These are phyloP conservation scores for Geotrypetes seraphini DNA, from an alignment of 2,797 vertebrate species.

Conservation along the genomic window DNA sequence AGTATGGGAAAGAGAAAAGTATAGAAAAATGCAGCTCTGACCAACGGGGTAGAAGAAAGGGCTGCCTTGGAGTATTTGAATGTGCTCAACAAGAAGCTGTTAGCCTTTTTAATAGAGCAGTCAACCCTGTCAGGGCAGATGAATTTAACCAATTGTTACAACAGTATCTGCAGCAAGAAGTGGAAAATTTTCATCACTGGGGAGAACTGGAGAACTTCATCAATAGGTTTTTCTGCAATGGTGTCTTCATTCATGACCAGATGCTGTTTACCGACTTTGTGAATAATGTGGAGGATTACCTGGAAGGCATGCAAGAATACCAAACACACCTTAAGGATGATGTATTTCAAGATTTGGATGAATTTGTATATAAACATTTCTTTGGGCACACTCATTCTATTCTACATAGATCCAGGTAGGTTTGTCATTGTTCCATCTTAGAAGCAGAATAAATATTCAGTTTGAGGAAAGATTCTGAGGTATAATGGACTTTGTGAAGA, in stretches of 20 bases:
- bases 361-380: conserved; percentile 81
- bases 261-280: conserved; percentile 95
- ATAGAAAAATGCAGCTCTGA: conserved; percentile 17
- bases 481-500: too few relatives aligned
- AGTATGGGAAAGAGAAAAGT: conserved; percentile 19
- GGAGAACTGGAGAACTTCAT: conserved; percentile 80
- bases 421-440: conserved; percentile 30
- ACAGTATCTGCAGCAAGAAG: conserved; percentile 80
- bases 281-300: conserved; percentile 76
- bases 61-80: conserved; percentile 70
- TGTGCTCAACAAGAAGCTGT: conserved; percentile 78
- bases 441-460: too few relatives aligned
- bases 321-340: conserved; percentile 52
- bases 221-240: conserved; percentile 77
- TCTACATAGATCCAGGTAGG: conserved; percentile 73
- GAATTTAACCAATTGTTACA: conserved; percentile 78
- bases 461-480: too few relatives aligned
- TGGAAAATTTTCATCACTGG: conserved; percentile 84
- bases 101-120: conserved; percentile 72
- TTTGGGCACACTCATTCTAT: conserved; percentile 70
- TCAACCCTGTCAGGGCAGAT: conserved; percentile 73
- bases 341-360: conserved; percentile 76
- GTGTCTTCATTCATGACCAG: conserved; percentile 85
- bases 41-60: conserved; percentile 40
- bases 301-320: conserved; percentile 77